Base-by-base conservation (phyloP, 2,797 vertebrate species). In the Poeciliopsis gracilis region DNA sequence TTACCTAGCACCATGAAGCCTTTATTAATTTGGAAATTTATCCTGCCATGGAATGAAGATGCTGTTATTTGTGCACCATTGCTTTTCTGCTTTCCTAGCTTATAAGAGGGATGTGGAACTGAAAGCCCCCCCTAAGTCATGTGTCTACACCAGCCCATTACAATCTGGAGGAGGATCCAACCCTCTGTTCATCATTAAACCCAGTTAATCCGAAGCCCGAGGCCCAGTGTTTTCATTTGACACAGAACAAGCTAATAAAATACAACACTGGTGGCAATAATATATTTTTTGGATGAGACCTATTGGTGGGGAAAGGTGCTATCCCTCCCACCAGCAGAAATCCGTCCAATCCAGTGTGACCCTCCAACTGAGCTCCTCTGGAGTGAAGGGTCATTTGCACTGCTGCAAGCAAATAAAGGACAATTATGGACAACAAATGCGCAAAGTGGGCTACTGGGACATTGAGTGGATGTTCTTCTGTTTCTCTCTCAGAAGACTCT, bases 1-100 rank as follows among this genome's bases (percentile, higher is more conserved):
- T 96, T 95, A 93, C 91, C 81, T 91, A 83, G 90, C 88, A 83
- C 90, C 75, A 70, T 92, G 89, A 92, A 95, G 87, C 88, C 86
- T 89, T 95, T 95, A 95, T 95, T 96, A 91, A 95, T 95, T 95
- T 95, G 91, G 92, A 95, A 93, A 95, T 93, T 82, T 91, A 94
- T 87, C 92, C 94, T 92, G 90, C 85, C 88, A 78, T 80, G 88
- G 93, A 95, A 93, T 92, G 92, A 94, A 93, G 91, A 93, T 80
- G 86, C 84, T 83, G 82, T 77, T 87, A 84, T 90, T 84, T 88
- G 89, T 90, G 86, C 81, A 76, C 73, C 77, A 51, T 79, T 72
- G 46, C 81, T 80, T 61, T 57, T 72, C 78, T 77, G 73, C 77
- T 82, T 55, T 83, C 61, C 76, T 84, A 75, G 80, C 63, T 85